Conservation (phyloP, 1,140 invertebrate species). For the Drosophila insularis region DNA sequence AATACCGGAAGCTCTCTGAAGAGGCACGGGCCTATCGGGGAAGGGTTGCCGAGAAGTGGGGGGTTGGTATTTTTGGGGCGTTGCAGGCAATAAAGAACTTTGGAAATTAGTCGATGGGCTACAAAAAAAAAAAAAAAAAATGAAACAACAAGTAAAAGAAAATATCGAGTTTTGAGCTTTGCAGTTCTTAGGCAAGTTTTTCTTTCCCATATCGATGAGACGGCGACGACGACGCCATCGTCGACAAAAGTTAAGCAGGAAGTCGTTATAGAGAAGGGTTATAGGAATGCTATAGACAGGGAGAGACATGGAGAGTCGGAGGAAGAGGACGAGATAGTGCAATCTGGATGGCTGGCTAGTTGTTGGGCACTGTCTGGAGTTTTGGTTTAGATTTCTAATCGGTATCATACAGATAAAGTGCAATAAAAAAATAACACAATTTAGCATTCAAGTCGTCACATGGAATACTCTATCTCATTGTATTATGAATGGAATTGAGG, state of each 20-base stretch:
- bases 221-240: not conserved
- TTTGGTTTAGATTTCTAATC: slow-evolving; percentile 10
- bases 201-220: slow-evolving; percentile 60
- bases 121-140: slow-evolving; percentile 15
- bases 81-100: slow-evolving; percentile 81
- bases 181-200: slow-evolving; percentile 56
- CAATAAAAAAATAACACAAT: not conserved
- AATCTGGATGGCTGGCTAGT: slow-evolving; percentile 2
- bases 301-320: not conserved
- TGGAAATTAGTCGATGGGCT: slow-evolving; percentile 74
- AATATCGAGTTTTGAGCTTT: slow-evolving; percentile 32
- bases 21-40: not conserved
- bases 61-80: slow-evolving; percentile 42
- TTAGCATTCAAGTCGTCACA: not conserved
- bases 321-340: not conserved
- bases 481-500: not conserved
- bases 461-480: not conserved
- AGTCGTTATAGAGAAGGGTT: slow-evolving; percentile 58
- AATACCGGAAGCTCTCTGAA: slow-evolving; percentile 74
- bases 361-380: slow-evolving; percentile 1
- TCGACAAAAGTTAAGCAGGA: slow-evolving; percentile 68
- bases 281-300: not conserved
- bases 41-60: not conserved
- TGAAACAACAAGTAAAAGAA: slow-evolving; percentile 10
- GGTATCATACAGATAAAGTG: not conserved